phyloP scores from a whole-genome alignment of 1,140 invertebrate species.

The Macrobrachium nipponense region DNA sequence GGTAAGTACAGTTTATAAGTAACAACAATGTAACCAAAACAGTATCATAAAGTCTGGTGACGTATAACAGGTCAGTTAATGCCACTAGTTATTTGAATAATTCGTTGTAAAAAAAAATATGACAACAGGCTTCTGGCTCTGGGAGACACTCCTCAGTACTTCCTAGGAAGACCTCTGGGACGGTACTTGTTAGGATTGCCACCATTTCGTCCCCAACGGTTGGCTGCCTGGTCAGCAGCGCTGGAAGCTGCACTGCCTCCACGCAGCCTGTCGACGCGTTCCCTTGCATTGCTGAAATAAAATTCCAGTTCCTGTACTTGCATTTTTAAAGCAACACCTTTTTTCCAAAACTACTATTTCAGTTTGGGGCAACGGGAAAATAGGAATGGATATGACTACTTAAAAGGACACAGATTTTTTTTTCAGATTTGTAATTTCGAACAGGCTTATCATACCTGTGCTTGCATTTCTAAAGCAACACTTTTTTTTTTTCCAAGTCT shows the following conservation, averaged over 20 bases:
- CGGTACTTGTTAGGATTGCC: constrained; percentile 38
- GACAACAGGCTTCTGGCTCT: not conserved
- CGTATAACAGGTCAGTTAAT: not conserved
- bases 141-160: constrained; percentile 9
- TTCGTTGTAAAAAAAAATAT: too few relatives aligned
- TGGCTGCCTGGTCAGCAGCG: constrained; percentile 42
- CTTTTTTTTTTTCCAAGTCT: too few relatives aligned
- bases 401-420: too few relatives aligned
- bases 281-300: constrained; percentile 32
- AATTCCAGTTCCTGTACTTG: not conserved
- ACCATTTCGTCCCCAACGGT: constrained; percentile 49
- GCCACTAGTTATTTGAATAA: not conserved
- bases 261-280: constrained; percentile 24
- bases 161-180: constrained; percentile 28
- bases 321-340: too few relatives aligned
- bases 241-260: constrained; percentile 5
- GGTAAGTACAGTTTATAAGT: too few relatives aligned
- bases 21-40: too few relatives aligned
- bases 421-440: too few relatives aligned
- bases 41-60: not conserved
- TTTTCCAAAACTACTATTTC: too few relatives aligned
- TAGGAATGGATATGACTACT: too few relatives aligned
- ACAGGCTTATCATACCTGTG: too few relatives aligned
- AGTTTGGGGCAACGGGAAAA: too few relatives aligned
- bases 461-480: too few relatives aligned